Percentiles rank a stretch among this genome's conserved stretches.
Evolutionary conservation across 2,888 invertebrate species (phyloP).

Genomic region (Apotomis capreana): DNA sequence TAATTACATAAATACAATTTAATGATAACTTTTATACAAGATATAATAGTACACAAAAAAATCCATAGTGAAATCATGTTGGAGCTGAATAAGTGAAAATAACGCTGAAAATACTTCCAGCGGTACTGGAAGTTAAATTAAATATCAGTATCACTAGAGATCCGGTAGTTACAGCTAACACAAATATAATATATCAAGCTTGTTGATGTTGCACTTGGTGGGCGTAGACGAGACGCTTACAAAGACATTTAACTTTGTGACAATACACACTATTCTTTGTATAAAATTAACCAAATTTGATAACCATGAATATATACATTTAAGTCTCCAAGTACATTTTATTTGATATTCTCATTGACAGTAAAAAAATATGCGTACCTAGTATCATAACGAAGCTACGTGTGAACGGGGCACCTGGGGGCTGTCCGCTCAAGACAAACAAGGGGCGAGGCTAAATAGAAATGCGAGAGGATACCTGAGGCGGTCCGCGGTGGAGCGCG

Average conservation of each 20-base stretch:
- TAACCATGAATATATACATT: conserved; percentile 82
- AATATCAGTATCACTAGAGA: conserved; percentile 73
- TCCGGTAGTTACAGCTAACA: conserved; percentile 66
- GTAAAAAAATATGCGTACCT: conserved; percentile 84
- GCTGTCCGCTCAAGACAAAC: conserved; percentile 63
- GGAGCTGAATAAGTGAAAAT: conserved; percentile 63
- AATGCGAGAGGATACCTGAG: conserved; percentile 63
- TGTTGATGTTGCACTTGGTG: conserved; percentile 60
- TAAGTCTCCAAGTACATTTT: conserved; percentile 73
- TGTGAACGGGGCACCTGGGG: conserved; percentile 74
- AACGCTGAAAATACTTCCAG: conserved; percentile 66
- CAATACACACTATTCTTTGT: conserved; percentile 75
- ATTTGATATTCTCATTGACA: conserved; percentile 72
- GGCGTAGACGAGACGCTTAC: conserved; percentile 61
- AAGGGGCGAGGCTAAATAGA: conserved; percentile 72
- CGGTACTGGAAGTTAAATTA: conserved; percentile 63
- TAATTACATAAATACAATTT: conserved; percentile 83
- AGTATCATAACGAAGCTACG: conserved; percentile 82
- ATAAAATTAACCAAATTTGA: conserved; percentile 80
- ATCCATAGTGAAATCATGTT: conserved; percentile 72
- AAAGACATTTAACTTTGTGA: conserved; percentile 76
- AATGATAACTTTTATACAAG: conserved; percentile 81
- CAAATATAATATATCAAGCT: conserved; percentile 54
- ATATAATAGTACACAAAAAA: conserved; percentile 76
- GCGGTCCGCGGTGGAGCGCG: conserved; percentile 47